Evolutionary conservation across 1,140 invertebrate species (phyloP), one percentile per base, ranked within the genome.

Genomic region (Brachionus sp.): DNA sequence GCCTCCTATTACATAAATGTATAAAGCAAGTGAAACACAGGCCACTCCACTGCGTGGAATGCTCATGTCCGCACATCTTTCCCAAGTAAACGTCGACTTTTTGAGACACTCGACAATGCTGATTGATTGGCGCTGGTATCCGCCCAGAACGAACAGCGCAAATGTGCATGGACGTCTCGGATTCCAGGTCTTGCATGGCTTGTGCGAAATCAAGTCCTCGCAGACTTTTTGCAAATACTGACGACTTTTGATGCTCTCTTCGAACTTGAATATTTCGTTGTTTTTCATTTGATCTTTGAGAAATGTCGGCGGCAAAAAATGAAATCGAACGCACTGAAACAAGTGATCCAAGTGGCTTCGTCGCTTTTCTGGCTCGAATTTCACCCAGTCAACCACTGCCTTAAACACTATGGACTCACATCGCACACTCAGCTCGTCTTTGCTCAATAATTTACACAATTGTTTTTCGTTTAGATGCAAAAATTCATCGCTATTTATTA

Each of bases 401-500:
- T 95, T 66, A 35, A 82, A 97, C 29, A 89, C 95, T 89, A 96
- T 94, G 33, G 93, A 91, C 86, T 96, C 95, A 86, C 95, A 95
- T 85, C 93, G 92, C 0, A 96, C 94, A 88, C 95, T 95, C 0
- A 96, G 87, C 87, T 95, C 94, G 86, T 96, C 95, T 86, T 94
- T 93, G 85, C 93, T 91, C 23, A 96, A 94, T 2, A 93, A 90
- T 78, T 13, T 91, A 90, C 73, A 95, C 80, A 96, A 86, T 86
- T 96, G 94, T 85, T 93, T 92, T 0, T 92, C 90, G 0, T 92
- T 93, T 25, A 96, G 87, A 85, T 95, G 93, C 3, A 95, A 89
- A 86, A 96, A 96, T 88, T 96, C 95, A 88, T 96, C 94, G 87
- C 94, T 93, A 87, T 94, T 92, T 86, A 93, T 94, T 82, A 95